Conservation (phyloP, 2,888 invertebrate genomes). For the Platynereis dumerilii region DNA sequence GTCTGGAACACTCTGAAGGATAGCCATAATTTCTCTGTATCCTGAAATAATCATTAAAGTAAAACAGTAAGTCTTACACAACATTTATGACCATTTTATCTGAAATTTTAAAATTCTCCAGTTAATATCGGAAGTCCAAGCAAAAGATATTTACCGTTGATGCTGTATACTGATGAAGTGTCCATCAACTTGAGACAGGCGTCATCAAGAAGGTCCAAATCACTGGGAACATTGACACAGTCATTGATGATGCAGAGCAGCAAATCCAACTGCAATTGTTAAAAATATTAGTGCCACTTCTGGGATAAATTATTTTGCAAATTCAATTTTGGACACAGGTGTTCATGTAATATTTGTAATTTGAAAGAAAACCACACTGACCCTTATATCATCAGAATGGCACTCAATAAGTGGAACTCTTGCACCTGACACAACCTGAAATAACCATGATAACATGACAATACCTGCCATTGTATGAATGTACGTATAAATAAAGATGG, state of each 20-base stretch:
- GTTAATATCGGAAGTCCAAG: too few relatives aligned
- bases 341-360: too few relatives aligned
- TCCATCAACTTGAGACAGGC: background rate
- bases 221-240: background rate
- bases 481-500: too few relatives aligned
- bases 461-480: too few relatives aligned
- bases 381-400: too few relatives aligned
- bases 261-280: background rate
- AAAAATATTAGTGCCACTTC: too few relatives aligned
- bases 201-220: constrained; percentile 1
- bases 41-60: background rate
- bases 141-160: background rate
- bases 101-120: too few relatives aligned
- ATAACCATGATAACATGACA: background rate
- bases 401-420: constrained; percentile 3
- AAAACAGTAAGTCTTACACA: too few relatives aligned
- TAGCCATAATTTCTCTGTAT: background rate
- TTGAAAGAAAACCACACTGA: too few relatives aligned
- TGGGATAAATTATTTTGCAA: too few relatives aligned
- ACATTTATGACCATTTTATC: too few relatives aligned
- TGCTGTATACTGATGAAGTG: background rate
- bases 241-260: background rate
- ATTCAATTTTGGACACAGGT: too few relatives aligned
- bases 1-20: background rate
- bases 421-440: constrained; percentile 6